Percentiles rank a stretch among this genome's conserved stretches.
Evolutionary conservation across 2,113 vertebrate species (phyloP).

Genomic region (Thunnus maccoyii): DNA sequence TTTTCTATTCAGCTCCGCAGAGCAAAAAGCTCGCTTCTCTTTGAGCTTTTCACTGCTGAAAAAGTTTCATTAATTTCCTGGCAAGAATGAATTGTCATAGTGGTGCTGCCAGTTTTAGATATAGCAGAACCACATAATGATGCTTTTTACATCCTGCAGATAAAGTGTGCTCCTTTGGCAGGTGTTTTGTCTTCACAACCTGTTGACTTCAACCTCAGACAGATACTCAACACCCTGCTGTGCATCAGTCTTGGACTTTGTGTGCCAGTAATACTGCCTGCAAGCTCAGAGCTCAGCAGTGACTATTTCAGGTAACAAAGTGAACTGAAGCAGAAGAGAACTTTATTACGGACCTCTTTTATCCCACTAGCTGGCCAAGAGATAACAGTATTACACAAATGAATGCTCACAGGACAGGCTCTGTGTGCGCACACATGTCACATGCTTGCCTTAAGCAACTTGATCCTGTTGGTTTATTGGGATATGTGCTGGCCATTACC

Average conservation of each 20-base stretch:
- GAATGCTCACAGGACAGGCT: not conserved
- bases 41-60: not conserved
- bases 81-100: not conserved
- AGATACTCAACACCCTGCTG: slow-evolving; percentile 1
- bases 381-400: not conserved
- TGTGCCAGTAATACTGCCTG: not conserved
- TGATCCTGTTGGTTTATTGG: not conserved
- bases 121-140: not conserved
- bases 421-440: not conserved
- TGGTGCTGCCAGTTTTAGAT: not conserved
- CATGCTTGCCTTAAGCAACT: not conserved
- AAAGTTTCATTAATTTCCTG: not conserved
- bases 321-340: not conserved
- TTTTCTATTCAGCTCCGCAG: slow-evolving; percentile 4
- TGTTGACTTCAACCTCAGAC: not conserved
- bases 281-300: not conserved
- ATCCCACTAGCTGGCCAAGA: not conserved
- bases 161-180: slow-evolving; percentile 2
- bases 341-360: slow-evolving; percentile 1
- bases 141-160: not conserved
- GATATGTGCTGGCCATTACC: not conserved
- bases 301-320: slow-evolving; percentile 10
- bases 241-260: not conserved
- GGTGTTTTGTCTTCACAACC: slow-evolving; percentile 4
- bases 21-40: not conserved